These are phyloP conservation scores for Calycopis cecrops DNA, from an alignment of 1,140 invertebrate species.

Conservation along the genomic window DNA sequence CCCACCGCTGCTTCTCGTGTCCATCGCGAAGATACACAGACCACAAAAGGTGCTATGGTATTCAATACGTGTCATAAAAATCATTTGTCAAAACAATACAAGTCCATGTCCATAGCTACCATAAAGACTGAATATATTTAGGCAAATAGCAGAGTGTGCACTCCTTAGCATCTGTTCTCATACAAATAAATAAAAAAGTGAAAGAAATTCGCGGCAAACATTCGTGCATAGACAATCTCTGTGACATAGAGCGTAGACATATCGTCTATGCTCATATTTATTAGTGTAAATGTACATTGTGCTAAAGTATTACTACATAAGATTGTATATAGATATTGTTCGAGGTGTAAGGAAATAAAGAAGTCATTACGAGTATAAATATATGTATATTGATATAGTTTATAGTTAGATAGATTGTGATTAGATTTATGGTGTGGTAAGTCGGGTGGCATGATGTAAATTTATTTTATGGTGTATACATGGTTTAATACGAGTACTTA, in stretches of 20 bases:
- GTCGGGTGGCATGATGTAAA: constrained; percentile 19
- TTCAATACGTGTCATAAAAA: too few species aligned
- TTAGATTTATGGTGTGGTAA: constrained; percentile 1
- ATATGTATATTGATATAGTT: constrained; percentile 9
- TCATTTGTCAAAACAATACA: too few species aligned
- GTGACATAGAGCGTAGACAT: too few species aligned
- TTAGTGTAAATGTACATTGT: constrained; percentile 14
- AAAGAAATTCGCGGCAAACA: too few species aligned
- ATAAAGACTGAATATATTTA: not conserved
- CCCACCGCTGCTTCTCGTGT: not conserved
- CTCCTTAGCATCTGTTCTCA: not conserved
- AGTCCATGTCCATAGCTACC: not conserved
- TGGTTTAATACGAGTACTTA: constrained; percentile 26
- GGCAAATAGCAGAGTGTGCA: not conserved
- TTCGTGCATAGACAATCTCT: too few species aligned
- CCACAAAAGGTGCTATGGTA: too few species aligned
- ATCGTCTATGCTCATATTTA: not conserved
- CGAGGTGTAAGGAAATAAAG: not conserved
- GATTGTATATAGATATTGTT: constrained; percentile 9
- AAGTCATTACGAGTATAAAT: not conserved
- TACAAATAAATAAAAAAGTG: too few species aligned
- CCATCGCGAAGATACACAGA: not conserved
- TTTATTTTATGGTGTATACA: constrained; percentile 25
- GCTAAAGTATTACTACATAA: constrained; percentile 13
- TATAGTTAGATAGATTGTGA: constrained; percentile 7